These are phyloP conservation scores for Nasalis larvatus DNA, from an alignment of 2,113 vertebrate genomes.

Conservation along the genomic window DNA sequence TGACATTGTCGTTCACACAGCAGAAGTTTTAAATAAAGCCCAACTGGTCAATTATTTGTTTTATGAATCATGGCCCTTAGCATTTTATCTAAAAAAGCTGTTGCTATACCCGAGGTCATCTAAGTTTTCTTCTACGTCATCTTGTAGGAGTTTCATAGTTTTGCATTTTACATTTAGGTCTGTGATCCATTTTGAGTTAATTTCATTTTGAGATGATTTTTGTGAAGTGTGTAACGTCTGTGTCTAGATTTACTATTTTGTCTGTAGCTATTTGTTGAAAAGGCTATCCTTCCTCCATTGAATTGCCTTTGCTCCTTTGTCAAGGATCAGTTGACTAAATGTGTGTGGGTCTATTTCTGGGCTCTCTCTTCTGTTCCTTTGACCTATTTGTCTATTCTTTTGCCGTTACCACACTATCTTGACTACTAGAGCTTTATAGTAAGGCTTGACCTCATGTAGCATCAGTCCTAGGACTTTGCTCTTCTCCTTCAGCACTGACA, in stretches of 20 bases:
- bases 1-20: neutral
- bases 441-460: too few species aligned
- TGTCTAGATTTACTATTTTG: neutral
- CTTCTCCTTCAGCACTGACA: neutral
- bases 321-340: neutral
- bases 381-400: too few species aligned
- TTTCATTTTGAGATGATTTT: neutral
- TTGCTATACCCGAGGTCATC: neutral
- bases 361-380: neutral
- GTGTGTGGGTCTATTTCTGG: neutral
- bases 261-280: neutral
- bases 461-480: neutral
- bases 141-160: neutral
- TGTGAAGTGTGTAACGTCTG: neutral
- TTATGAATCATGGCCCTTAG: too few species aligned
- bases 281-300: neutral
- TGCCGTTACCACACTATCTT: too few species aligned
- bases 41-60: neutral
- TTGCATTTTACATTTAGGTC: neutral
- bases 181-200: neutral
- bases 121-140: neutral
- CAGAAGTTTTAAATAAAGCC: neutral
- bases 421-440: too few species aligned
- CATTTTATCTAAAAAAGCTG: neutral
- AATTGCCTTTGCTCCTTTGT: neutral